phyloP scores from a whole-genome alignment of 2,888 invertebrate genomes.

The Rhogogaster chlorosoma region DNA sequence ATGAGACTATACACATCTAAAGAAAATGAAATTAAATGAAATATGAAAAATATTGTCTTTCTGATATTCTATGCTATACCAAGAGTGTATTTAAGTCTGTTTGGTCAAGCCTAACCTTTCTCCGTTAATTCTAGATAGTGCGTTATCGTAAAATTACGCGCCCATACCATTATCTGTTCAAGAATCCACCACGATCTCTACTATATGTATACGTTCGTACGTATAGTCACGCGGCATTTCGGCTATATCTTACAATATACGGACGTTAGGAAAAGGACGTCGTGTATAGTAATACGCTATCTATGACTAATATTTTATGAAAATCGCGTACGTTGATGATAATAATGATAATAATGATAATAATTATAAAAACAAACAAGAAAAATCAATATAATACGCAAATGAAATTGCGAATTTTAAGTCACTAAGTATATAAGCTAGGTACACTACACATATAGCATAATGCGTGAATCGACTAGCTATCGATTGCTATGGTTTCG shows the following conservation, averaged over 20 bases:
- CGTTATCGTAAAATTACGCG: conserved; percentile 34
- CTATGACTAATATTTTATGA: too few relatives aligned
- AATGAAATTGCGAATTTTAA: background rate
- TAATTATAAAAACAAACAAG: too few relatives aligned
- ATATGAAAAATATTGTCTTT: background rate
- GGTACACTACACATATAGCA: background rate
- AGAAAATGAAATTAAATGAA: background rate
- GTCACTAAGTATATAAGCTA: background rate
- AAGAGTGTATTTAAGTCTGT: conserved; percentile 4
- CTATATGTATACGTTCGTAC: background rate
- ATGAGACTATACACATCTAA: background rate
- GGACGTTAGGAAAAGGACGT: background rate
- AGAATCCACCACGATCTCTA: background rate
- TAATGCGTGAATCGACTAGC: conserved; percentile 54
- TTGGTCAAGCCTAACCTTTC: conserved; percentile 22
- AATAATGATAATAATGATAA: too few relatives aligned
- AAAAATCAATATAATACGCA: background rate
- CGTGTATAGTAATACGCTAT: background rate
- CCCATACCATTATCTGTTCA: conserved; percentile 15
- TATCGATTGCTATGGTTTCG: conserved; percentile 60
- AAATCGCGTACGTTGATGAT: too few relatives aligned
- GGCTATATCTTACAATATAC: background rate
- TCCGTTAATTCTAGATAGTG: conserved; percentile 32
- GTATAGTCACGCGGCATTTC: background rate
- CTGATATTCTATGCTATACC: background rate